These are phyloP conservation scores for Tolypeutes matacus DNA, from an alignment of 2,797 vertebrate genomes.

Conservation along the genomic window DNA sequence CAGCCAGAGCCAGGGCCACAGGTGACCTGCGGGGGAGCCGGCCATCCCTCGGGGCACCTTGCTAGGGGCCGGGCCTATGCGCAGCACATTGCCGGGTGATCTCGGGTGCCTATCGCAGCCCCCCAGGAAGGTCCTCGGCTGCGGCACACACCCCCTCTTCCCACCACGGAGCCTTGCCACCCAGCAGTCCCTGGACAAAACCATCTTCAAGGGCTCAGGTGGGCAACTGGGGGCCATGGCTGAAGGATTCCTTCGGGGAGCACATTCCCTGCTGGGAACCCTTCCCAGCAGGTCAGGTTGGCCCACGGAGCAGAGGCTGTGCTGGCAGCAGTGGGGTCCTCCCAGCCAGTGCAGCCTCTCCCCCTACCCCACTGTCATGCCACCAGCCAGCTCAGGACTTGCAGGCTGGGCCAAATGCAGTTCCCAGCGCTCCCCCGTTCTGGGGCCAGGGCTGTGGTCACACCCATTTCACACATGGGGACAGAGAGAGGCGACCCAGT, in stretches of 20 bases:
- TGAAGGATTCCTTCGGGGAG: neutral
- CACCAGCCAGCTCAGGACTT: neutral
- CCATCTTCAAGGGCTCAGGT: neutral
- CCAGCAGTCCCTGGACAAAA: neutral
- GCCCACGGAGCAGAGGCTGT: neutral
- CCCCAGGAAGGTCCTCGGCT: neutral
- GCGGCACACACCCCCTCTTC: no score
- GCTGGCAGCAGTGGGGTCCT: neutral
- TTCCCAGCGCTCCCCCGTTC: rapidly evolving
- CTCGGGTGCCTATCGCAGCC: neutral
- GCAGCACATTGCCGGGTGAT: rapidly evolving
- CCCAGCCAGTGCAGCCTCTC: neutral
- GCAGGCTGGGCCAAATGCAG: neutral
- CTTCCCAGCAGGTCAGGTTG: neutral
- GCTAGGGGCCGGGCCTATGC: neutral
- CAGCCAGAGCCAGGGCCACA: neutral
- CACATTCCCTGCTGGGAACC: rapidly evolving
- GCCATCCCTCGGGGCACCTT: rapidly evolving
- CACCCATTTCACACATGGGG: neutral
- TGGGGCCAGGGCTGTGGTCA: neutral
- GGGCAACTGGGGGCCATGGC: neutral
- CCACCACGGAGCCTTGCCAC: rapidly evolving
- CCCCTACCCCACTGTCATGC: rapidly evolving
- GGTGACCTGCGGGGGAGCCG: neutral
- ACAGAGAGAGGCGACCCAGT: neutral